Evolutionary conservation across 2,888 invertebrate genomes (phyloP).

Genomic region (Rotaria macrura): DNA sequence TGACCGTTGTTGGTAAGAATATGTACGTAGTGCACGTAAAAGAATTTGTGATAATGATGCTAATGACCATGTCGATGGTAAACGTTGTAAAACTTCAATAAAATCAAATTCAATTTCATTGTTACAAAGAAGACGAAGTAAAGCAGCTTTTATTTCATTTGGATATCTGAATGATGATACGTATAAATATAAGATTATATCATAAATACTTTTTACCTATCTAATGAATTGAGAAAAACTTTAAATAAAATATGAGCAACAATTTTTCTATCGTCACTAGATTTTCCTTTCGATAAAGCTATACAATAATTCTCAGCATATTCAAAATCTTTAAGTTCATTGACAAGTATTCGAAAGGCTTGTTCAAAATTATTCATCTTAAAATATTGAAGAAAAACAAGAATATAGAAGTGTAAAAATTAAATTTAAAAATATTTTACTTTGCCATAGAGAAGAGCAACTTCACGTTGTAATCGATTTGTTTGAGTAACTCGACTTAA

Average conservation of each 20-base stretch:
- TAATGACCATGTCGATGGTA: not conserved
- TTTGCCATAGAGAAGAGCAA: conserved; percentile 4
- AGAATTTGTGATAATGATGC: conserved; percentile 2
- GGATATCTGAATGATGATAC: not conserved
- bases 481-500: not conserved
- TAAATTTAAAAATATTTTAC: not conserved
- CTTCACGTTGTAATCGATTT: not conserved
- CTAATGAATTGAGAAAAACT: not conserved
- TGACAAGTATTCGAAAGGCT: not conserved
- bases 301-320: conserved; percentile 2
- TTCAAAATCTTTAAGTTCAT: not conserved
- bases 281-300: not conserved
- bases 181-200: not conserved
- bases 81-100: conserved; percentile 1
- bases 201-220: not conserved
- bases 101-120: conserved; percentile 21
- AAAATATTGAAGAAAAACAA: not conserved
- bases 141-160: not conserved
- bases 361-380: not conserved
- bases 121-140: not conserved
- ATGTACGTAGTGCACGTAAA: not conserved
- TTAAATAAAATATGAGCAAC: not conserved
- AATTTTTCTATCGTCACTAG: not conserved
- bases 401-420: not conserved
- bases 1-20: not conserved